These are phyloP conservation scores for Pseudochaenichthys georgianus DNA, from an alignment of 2,797 vertebrate species.

Conservation along the genomic window DNA sequence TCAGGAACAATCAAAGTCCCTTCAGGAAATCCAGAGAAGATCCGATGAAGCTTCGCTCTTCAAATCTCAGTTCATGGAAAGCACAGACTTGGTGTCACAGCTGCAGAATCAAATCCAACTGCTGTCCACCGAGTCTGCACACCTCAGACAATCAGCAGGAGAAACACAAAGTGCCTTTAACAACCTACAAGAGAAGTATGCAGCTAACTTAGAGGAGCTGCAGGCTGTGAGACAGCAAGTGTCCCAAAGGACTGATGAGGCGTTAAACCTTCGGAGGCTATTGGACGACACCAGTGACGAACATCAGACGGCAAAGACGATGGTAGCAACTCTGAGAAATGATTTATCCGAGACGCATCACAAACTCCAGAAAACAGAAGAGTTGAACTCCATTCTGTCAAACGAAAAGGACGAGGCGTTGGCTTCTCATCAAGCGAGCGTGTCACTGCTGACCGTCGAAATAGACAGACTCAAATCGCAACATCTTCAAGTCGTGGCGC, in stretches of 20 bases:
- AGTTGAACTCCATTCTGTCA: conserved; percentile 70
- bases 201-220: conserved; percentile 75
- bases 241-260: conserved; percentile 74
- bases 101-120: conserved; percentile 74
- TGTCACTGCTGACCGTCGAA: conserved; percentile 81
- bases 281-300: conserved; percentile 67
- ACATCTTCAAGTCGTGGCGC: conserved; percentile 81
- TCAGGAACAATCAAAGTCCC: conserved; percentile 68
- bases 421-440: conserved; percentile 71
- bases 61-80: conserved; percentile 80
- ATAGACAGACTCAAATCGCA: conserved; percentile 84
- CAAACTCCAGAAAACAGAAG: conserved; percentile 71
- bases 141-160: conserved; percentile 57
- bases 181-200: conserved; percentile 86
- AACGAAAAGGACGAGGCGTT: conserved; percentile 84
- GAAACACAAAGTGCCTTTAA: conserved; percentile 84
- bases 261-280: conserved; percentile 71
- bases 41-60: conserved; percentile 78
- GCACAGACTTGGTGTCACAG: conserved; percentile 75
- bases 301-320: conserved; percentile 65
- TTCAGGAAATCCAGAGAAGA: conserved; percentile 78
- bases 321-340: conserved; percentile 68
- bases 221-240: conserved; percentile 73
- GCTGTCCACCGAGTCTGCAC: conserved; percentile 53
- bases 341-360: conserved; percentile 70